Evolutionary conservation across 2,797 vertebrate genomes (phyloP).

Genomic region (Pteronotus mesoamericanus): DNA sequence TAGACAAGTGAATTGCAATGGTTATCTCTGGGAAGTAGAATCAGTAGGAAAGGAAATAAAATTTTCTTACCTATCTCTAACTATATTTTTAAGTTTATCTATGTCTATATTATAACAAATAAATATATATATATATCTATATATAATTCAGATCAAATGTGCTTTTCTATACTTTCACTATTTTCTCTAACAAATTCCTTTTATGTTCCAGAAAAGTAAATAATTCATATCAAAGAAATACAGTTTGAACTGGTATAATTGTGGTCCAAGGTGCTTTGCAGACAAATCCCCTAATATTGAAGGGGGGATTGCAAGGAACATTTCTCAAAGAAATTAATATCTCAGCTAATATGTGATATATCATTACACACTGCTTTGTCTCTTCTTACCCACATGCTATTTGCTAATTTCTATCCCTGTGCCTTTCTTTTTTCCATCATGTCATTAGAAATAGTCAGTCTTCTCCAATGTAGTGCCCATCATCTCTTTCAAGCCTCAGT

Average conservation of each 20-base stretch:
- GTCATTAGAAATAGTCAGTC: not conserved
- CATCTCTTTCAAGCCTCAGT: not conserved
- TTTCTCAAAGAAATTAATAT: not conserved
- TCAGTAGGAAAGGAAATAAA: not conserved
- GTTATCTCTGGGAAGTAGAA: not conserved
- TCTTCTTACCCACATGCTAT: not conserved
- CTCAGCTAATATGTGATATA: not conserved
- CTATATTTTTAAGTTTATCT: not conserved
- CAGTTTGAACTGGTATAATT: not conserved
- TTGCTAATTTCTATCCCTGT: not conserved
- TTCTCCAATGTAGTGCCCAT: not conserved
- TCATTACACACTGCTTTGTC: not conserved
- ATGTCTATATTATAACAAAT: not conserved
- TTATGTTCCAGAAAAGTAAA: not conserved
- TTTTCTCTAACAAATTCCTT: not conserved
- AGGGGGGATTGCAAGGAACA: rapidly evolving
- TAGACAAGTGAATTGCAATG: not conserved
- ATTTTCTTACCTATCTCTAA: not conserved
- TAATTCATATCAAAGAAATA: not conserved
- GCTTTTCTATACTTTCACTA: not conserved
- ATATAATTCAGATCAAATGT: not conserved
- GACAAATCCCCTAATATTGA: not conserved
- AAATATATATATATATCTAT: not conserved
- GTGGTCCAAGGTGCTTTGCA: not conserved
- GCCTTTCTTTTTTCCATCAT: not conserved